Evolutionary conservation across 2,888 invertebrate genomes (phyloP).

Genomic region (Orthonevra nobilis): DNA sequence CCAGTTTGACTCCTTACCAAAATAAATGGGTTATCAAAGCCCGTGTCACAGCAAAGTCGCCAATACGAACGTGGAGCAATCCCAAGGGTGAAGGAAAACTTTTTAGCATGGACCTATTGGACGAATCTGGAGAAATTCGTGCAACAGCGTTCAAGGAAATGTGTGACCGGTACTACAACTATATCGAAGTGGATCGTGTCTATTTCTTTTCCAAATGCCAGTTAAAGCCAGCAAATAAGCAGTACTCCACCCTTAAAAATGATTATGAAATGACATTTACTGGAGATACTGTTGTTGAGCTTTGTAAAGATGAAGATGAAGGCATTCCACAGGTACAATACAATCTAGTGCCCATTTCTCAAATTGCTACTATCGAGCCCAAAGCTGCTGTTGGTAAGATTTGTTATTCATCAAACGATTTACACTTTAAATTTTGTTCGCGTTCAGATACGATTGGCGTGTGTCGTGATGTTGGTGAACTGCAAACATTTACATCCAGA

Average conservation of each 20-base stretch:
- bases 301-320: slow-evolving; percentile 82
- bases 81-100: slow-evolving; percentile 95
- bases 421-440: too few species aligned
- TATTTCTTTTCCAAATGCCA: slow-evolving; percentile 92
- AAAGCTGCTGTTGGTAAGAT: slow-evolving; percentile 87
- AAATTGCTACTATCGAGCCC: slow-evolving; percentile 85
- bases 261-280: slow-evolving; percentile 97
- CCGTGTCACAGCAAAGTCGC: slow-evolving; percentile 90
- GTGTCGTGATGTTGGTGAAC: slow-evolving; percentile 87
- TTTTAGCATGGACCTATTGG: slow-evolving; percentile 95
- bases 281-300: slow-evolving; percentile 85
- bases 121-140: slow-evolving; percentile 96
- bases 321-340: slow-evolving; percentile 89
- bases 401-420: too few species aligned
- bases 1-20: slow-evolving; percentile 94
- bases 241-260: slow-evolving; percentile 90
- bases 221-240: slow-evolving; percentile 96
- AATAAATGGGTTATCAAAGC: slow-evolving; percentile 97
- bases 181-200: slow-evolving; percentile 92
- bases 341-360: slow-evolving; percentile 88
- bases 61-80: slow-evolving; percentile 94
- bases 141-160: slow-evolving; percentile 94
- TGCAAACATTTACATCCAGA: slow-evolving; percentile 86
- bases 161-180: slow-evolving; percentile 93
- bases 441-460: slow-evolving; percentile 94